Base-by-base conservation (phyloP, 2,797 vertebrate species). In the Pseudochaenichthys georgianus region DNA sequence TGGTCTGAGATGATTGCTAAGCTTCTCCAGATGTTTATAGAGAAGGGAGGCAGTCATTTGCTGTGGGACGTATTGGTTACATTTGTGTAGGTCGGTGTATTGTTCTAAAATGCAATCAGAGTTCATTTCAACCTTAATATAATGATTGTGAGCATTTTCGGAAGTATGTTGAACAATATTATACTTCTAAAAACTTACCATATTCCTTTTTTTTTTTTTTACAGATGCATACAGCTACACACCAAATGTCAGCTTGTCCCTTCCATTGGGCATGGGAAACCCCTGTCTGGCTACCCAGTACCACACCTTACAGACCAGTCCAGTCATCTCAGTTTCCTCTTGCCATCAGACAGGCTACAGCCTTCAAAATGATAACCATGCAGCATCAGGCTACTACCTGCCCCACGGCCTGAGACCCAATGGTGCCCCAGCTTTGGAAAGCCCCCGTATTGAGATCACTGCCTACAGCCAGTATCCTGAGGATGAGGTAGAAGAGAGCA, bases 371-470 rank as follows among this genome's bases (percentile, higher is more conserved):
- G 97, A 98, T 68, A 88, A 90, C 86, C 88, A 90, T 88, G 0
- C 91, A 86, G 84, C 89, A 92, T 23, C 88, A 91, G 0, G 94
- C 93, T 99, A 98, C 80, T 98, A 97, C 80, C 88, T 97, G 77
- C 91, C 97, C 0, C 94, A 97, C 0, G 88, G 90, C 54, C 53
- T 95, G 59, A 94, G 97, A 87, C 96, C 97, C 66, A 97, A 96
- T 1, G 97, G 97, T 38, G 96, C 96, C 41, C 97, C 96, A 0
- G 89, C 97, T 0, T 88, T 99, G 78, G 98, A 99, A 88, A 99
- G 98, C 77, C 98, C 98, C 0, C 96, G 98, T 42, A 99, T 99
- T 7, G 98, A 99, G 94, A 99, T 99, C 89, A 99, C 98, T 0
- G 96, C 98, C 47, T 99, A 98, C 87, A 94, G 94, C 84, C 98